Percentiles rank a stretch among this genome's conserved stretches.
Conservation (phyloP, 2,888 invertebrate genomes). For the Euplexia lucipara region DNA sequence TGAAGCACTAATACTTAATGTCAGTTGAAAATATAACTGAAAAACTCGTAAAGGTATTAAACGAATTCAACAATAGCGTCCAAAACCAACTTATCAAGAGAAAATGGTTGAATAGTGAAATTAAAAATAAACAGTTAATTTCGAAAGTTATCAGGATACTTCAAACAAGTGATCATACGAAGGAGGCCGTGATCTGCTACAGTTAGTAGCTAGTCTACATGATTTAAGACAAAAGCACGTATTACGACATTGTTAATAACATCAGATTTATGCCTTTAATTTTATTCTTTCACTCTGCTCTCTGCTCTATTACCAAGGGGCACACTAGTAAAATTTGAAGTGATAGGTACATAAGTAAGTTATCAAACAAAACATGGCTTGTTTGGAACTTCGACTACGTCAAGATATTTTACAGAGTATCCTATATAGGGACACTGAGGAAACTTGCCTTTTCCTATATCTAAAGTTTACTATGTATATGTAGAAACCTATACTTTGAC, state of each 20-base stretch:
- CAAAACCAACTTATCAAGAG: neutral
- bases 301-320: neutral
- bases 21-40: too few species aligned
- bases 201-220: slow-evolving; percentile 23
- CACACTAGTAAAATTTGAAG: too few species aligned
- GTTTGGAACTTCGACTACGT: neutral
- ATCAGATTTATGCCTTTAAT: slow-evolving; percentile 8
- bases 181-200: slow-evolving; percentile 6
- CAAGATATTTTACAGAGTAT: neutral
- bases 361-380: neutral
- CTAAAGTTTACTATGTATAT: neutral
- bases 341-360: neutral
- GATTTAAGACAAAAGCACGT: slow-evolving; percentile 13
- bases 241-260: too few species aligned
- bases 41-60: too few species aligned
- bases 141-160: slow-evolving; percentile 20
- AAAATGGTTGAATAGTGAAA: slow-evolving; percentile 8
- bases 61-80: too few species aligned
- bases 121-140: slow-evolving; percentile 25
- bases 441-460: neutral
- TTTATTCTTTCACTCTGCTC: neutral
- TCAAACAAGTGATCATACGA: slow-evolving; percentile 18
- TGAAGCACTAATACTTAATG: too few species aligned
- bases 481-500: neutral
- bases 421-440: too few species aligned